A percentile compares a stretch with the other conserved stretches of the same genome.
These are phyloP conservation scores for Passer domesticus DNA, from an alignment of 2,113 vertebrate species.

Conservation along the genomic window DNA sequence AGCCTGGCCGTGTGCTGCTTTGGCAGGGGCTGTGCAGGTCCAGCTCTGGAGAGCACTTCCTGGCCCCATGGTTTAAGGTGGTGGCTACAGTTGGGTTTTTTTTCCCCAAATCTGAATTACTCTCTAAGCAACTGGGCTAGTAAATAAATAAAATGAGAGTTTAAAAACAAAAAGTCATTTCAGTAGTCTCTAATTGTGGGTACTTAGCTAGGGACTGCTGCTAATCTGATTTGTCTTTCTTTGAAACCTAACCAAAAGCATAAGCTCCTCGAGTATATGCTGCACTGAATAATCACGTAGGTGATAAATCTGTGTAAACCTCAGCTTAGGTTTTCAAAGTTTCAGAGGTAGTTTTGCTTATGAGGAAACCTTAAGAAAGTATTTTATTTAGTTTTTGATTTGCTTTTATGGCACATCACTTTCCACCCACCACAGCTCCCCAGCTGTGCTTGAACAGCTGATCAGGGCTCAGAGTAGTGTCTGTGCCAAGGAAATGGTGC, in stretches of 20 bases:
- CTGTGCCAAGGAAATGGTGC: background rate
- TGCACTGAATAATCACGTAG: background rate
- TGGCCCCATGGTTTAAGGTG: background rate
- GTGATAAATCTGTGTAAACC: background rate
- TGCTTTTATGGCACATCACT: background rate
- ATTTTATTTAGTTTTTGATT: background rate
- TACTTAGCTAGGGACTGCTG: background rate
- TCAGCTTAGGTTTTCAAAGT: background rate
- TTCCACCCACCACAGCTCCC: background rate
- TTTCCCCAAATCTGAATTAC: background rate
- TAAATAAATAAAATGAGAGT: background rate
- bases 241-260: background rate
- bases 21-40: background rate
- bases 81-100: fast-evolving
- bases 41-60: background rate
- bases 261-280: background rate
- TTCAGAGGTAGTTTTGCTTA: background rate
- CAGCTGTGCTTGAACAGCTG: background rate
- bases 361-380: background rate
- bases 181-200: background rate
- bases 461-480: background rate
- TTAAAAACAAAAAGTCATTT: background rate
- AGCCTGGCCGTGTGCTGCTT: background rate
- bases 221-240: slow-evolving; percentile 23
- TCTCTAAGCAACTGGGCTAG: background rate